Conservation (phyloP, 1,140 invertebrate genomes). For the Vollenhovia emeryi region DNA sequence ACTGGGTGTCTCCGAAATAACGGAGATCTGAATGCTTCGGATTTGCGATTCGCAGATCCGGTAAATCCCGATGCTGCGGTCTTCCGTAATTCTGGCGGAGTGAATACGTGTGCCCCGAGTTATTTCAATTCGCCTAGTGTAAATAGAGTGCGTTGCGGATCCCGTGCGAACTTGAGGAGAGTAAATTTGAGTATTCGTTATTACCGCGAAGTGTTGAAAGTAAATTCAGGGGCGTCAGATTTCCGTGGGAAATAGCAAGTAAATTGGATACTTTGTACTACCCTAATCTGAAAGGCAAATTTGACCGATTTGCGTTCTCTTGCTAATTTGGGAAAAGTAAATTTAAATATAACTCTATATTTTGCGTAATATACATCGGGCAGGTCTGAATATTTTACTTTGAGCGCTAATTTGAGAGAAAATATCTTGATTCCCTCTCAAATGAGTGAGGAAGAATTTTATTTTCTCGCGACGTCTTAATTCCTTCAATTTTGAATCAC, state of each 20-base stretch:
- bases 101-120: conserved; percentile 6
- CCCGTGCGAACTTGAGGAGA: conserved; percentile 7
- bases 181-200: conserved; percentile 33
- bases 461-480: background rate
- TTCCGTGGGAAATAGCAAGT: conserved; percentile 32
- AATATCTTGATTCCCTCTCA: background rate
- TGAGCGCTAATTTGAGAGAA: background rate
- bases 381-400: conserved; percentile 18
- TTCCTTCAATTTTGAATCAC: background rate
- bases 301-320: conserved; percentile 34
- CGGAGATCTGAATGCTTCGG: conserved; percentile 32
- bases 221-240: conserved; percentile 42
- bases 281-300: conserved; percentile 47
- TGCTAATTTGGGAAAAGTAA: conserved; percentile 50
- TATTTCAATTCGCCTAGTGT: conserved; percentile 39
- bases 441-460: background rate
- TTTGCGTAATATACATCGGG: background rate
- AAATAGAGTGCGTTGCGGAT: conserved; percentile 38
- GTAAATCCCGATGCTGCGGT: background rate
- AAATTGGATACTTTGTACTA: conserved; percentile 37
- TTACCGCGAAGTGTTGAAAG: conserved; percentile 41
- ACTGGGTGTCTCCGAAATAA: conserved; percentile 42
- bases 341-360: conserved; percentile 46
- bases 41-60: conserved; percentile 2
- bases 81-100: conserved; percentile 5